A percentile compares a stretch with the other conserved stretches of the same genome.
Conservation (phyloP, 1,140 invertebrate species). For the Euura lappo region DNA sequence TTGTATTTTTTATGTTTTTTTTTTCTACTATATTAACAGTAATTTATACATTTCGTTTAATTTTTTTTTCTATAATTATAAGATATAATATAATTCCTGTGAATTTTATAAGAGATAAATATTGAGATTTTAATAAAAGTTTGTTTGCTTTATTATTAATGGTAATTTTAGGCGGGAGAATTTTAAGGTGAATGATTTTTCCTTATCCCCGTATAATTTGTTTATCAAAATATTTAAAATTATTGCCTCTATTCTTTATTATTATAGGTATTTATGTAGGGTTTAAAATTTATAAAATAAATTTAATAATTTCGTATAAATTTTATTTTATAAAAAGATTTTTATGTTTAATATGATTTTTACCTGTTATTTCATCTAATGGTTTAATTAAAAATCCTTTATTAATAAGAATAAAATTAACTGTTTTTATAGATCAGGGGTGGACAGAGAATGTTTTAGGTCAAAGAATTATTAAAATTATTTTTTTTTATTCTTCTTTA, state of each 20-base stretch:
- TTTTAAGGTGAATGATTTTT: constrained; percentile 59
- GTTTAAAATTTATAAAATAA: constrained; percentile 54
- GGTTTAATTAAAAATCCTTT: constrained; percentile 30
- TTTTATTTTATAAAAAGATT: constrained; percentile 18
- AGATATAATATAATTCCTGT: constrained; percentile 56
- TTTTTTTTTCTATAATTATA: constrained; percentile 59
- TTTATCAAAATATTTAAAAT: constrained; percentile 56
- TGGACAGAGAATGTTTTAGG: constrained; percentile 15
- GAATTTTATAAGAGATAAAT: constrained; percentile 56
- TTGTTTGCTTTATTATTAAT: constrained; percentile 61
- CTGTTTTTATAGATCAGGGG: constrained; percentile 28
- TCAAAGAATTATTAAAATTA: constrained; percentile 35
- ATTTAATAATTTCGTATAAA: constrained; percentile 53
- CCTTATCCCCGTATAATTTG: constrained; percentile 58
- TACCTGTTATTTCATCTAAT: constrained; percentile 35
- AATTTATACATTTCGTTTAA: constrained; percentile 62
- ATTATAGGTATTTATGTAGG: constrained; percentile 48
- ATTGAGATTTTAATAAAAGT: constrained; percentile 56
- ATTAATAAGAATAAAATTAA: constrained; percentile 24
- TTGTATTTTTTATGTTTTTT: constrained; percentile 61
- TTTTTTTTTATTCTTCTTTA: constrained; percentile 49
- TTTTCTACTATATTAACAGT: constrained; percentile 63
- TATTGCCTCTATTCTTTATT: constrained; percentile 55
- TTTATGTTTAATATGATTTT: constrained; percentile 34
- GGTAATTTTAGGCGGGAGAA: constrained; percentile 54